Conservation (phyloP, 2,113 vertebrate species). For the Columbina picui region DNA sequence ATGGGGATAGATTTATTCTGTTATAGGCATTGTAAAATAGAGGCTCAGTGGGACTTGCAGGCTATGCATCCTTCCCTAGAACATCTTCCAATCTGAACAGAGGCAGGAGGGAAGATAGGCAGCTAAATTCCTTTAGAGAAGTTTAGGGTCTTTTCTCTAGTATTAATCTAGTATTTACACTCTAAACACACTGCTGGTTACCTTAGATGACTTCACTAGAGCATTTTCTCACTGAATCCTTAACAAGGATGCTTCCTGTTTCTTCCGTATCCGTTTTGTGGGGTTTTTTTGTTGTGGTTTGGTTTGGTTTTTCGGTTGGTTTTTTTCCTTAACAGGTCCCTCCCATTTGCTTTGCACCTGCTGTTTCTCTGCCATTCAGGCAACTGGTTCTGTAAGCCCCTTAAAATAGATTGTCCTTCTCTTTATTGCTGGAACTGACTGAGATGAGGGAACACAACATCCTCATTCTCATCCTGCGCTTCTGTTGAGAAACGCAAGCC, state of each 20-base stretch:
- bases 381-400: conserved; percentile 8
- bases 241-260: not conserved
- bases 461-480: not conserved
- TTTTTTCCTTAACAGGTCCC: not conserved
- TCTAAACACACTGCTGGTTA: not conserved
- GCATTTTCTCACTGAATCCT: conserved; percentile 23
- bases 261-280: not conserved
- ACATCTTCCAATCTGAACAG: not conserved
- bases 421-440: not conserved
- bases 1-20: not conserved
- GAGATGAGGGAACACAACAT: conserved; percentile 51
- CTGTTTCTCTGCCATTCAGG: conserved; percentile 42
- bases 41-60: not conserved
- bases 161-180: not conserved
- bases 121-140: not conserved
- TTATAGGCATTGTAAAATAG: not conserved
- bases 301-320: too few relatives aligned
- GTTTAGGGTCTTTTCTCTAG: not conserved
- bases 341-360: conserved; percentile 18
- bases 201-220: not conserved
- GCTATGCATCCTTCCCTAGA: not conserved
- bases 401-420: conserved; percentile 62
- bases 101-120: not conserved
- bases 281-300: too few relatives aligned
- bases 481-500: not conserved